Evolutionary conservation across 2,113 vertebrate genomes (phyloP), one percentile per base, ranked within the genome.

Genomic region (Thinocorus orbignyianus): DNA sequence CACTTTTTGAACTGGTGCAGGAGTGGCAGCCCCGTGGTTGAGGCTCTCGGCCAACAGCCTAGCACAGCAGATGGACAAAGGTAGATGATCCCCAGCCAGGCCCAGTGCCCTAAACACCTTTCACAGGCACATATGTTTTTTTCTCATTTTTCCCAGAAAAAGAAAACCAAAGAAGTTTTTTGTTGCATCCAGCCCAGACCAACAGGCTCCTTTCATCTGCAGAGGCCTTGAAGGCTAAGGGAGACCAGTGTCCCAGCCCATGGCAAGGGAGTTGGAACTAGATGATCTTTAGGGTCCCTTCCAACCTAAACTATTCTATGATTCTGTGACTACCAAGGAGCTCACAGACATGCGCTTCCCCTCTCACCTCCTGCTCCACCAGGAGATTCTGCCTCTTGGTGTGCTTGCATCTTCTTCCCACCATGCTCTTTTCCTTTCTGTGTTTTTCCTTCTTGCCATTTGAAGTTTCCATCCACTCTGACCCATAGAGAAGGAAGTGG

Each of bases 401-500:
- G 0, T 66, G n/a, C 28, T 66, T 42, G 7, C 25, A 18, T 30
- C 39, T 70, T 77, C 46, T 77, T 86, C 76, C 37, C 1, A 0
- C 24, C 65, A 6, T 5, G 10, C 13, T 92, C 22, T 69, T 88
- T 80, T 48, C 11, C 62, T 33, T 81, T 54, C 51, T 54, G 31
- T 78, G 60, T 12, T 88, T 77, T 60, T 80, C 3, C 37, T 73
- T 70, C 62, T 42, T 39, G 31, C 13, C 10, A 3, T 65, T 76
- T 58, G 58, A 49, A 60, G 11, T 37, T 70, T 73, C 25, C 51
- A 62, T 71, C 55, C 49, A 31, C 48, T 90, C 42, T 3, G 3
- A 33, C 2, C 4, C 1, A 0, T 6, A 49, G 16, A 20, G 1
- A 4, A 3, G 8, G 22, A 65, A 65, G 39, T 28, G 9, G 8